phyloP scores from a whole-genome alignment of 1,140 invertebrate genomes.

The Heliconius himera region DNA sequence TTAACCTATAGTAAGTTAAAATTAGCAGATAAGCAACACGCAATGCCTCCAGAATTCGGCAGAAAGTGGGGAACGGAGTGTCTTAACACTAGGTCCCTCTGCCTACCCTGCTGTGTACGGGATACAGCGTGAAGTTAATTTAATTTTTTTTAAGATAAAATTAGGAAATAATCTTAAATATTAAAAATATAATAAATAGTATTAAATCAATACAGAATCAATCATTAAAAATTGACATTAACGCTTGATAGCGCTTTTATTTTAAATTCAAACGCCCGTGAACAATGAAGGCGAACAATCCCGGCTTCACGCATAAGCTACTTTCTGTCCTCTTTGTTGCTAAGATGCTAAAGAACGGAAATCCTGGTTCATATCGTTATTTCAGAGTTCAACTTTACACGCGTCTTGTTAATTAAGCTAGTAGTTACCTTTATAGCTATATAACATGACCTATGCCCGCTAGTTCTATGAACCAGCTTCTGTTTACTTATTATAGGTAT shows the following conservation, averaged over 20 bases:
- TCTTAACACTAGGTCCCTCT: too few relatives aligned
- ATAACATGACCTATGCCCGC: not conserved
- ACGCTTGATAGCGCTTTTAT: slow-evolving; percentile 22
- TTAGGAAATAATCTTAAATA: too few relatives aligned
- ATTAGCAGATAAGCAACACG: too few relatives aligned
- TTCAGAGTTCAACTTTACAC: slow-evolving; percentile 50
- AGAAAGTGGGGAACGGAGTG: too few relatives aligned
- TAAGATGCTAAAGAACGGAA: slow-evolving; percentile 50
- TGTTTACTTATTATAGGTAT: not conserved
- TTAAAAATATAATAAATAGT: too few relatives aligned
- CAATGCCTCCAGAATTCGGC: too few relatives aligned
- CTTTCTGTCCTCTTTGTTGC: slow-evolving; percentile 29
- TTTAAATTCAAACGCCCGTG: slow-evolving; percentile 21
- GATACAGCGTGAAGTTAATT: too few relatives aligned
- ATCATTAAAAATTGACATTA: slow-evolving; percentile 16
- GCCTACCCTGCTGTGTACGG: too few relatives aligned
- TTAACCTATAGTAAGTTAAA: too few relatives aligned
- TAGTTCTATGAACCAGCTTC: not conserved
- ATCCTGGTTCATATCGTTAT: slow-evolving; percentile 64
- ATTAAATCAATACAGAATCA: slow-evolving; percentile 4
- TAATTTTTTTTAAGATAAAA: too few relatives aligned
- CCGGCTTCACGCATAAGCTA: slow-evolving; percentile 34
- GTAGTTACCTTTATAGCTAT: not conserved
- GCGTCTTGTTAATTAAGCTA: slow-evolving; percentile 28
- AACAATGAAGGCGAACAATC: slow-evolving; percentile 27